Evolutionary conservation across 2,888 invertebrate genomes (phyloP), one percentile per base, ranked within the genome.

Genomic region (Polymixis lichenea): DNA sequence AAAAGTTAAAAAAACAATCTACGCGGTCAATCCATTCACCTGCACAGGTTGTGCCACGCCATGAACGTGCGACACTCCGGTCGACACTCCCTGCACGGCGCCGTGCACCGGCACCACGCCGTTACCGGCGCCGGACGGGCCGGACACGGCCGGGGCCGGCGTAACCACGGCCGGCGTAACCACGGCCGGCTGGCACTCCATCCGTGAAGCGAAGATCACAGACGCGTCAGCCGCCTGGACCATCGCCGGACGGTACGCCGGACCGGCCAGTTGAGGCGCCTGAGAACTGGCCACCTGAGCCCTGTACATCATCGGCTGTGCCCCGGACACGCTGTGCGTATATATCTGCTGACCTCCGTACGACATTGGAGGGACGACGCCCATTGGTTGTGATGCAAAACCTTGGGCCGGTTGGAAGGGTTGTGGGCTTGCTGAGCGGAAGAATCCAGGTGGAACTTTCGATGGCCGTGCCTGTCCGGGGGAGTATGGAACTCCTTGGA

Each of bases 401-500:
- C 70, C 64, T 62, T 87, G 88, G 0, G 83, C 80, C 32, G 82
- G 84, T n/a, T 79, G 75, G 61, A 86, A 89, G 7, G 86, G 88
- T 56, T 92, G 89, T 0, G 95, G 94, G 71, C 93, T 93, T 4
- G 91, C 90, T 0, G 95, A 92, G 5, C 94, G 91, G 13, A 91
- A 73, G 55, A 67, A 86, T 4, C 83, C 81, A 15, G 86, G 83
- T 0, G 90, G 89, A 72, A 89, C 89, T 77, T 91, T 91, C 1
- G 88, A 84, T 19, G 92, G 89, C 65, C 93, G 92, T 2, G 88
- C 87, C 51, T 86, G 84, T 15, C 91, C 91, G 43, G 91, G 94
- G 55, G 93, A 90, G 84, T 95, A 95, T 22, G 93, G 95, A 7
- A 95, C 90, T 3, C 95, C 95, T 65, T 94, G 95, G 0, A 95